Evolutionary conservation across 2,113 vertebrate species (phyloP), one percentile per base, ranked within the genome.

Genomic region (Apistogramma diplotaenia): DNA sequence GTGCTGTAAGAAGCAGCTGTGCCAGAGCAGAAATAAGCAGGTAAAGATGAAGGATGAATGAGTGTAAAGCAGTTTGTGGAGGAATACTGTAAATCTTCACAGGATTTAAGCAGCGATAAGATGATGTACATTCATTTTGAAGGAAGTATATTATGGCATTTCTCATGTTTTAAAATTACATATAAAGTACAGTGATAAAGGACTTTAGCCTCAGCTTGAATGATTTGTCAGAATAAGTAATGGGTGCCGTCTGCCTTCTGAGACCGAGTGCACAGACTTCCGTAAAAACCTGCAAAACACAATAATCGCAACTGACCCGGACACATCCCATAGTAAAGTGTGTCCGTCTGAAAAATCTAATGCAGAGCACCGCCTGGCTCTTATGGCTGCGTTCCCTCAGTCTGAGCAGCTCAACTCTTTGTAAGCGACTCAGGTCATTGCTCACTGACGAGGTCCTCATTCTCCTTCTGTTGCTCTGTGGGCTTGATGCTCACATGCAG

Each of bases 401-500:
- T 29, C 62, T 21, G 18, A 57, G 61, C 58, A 35, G 25, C 49
- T 31, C 51, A 16, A 29, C 12, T 2, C 18, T 18, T 51, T 40
- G 19, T 11, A 46, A 58, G 58, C 25, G 37, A 40, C 40, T 83
- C 31, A 37, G 75, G 79, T 33, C 37, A 13, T 4, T n/a, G n/a
- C 31, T 31, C 46, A 57, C 60, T 29, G 70, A 78, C 57, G 49
- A 60, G 35, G 58, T 53, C 67, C 37, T 81, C 19, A 43, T 79
- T 86, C 78, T 70, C 84, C 33, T 55, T 54, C 65, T 58, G 23
- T 35, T 40, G 62, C 80, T 87, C 77, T 51, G 18, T 78, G 59
- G 40, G 35, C 31, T 57, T 49, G 82, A 84, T 79, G 82, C 78
- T 87, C 87, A 67, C 3, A 82, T 59, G 16, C 78, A 83, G 87